Base-by-base conservation (phyloP, 2,797 vertebrate genomes). In the Erethizon dorsatum region DNA sequence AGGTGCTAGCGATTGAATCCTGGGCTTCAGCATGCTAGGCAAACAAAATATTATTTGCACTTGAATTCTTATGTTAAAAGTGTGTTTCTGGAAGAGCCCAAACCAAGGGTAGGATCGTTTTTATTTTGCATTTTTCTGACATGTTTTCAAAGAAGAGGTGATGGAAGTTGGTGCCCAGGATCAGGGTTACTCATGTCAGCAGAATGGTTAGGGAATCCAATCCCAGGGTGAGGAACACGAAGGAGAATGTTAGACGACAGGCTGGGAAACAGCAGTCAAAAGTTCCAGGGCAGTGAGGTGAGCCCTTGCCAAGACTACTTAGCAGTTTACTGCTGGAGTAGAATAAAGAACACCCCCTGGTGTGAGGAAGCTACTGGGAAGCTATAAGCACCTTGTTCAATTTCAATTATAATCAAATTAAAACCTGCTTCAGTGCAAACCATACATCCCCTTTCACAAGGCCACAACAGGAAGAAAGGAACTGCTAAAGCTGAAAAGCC, bases 361-460 rank as follows among this genome's bases (percentile, higher is more conserved):
- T 37, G 24, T 5, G 10, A 26, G 15, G 33, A 45, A 57, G 75
- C 63, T 52, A 37, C 20, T 0, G 3, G 28, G 63, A 96, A 88
- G 75, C 71, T 63, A 14, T 15, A 69, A 41, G 41, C 52, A 77
- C 26, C 75, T 85, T 84, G 31, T 37, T 71, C 65, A 67, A 50
- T 17, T 86, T 86, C 54, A 79, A 91, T 69, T 88, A 93, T 26
- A 57, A 80, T 75, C 47, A 90, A 88, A 91, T 95, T 73, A 69
- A 93, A 95, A 91, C 54, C 37, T 77, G 83, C 67, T 83, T 92
- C 47, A 14, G 37, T 31, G 11, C 52, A 87, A 71, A 67, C 50
- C 93, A 84, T 50, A 54, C 54, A 47, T 45, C 31, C n/a, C 57
- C 41, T 65, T 82, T 86, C 61, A 80, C 63, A 88, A 83, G 4